Evolutionary conservation across 1,140 invertebrate species (phyloP), one percentile per base, ranked within the genome.

Genomic region (Dryas iulia): DNA sequence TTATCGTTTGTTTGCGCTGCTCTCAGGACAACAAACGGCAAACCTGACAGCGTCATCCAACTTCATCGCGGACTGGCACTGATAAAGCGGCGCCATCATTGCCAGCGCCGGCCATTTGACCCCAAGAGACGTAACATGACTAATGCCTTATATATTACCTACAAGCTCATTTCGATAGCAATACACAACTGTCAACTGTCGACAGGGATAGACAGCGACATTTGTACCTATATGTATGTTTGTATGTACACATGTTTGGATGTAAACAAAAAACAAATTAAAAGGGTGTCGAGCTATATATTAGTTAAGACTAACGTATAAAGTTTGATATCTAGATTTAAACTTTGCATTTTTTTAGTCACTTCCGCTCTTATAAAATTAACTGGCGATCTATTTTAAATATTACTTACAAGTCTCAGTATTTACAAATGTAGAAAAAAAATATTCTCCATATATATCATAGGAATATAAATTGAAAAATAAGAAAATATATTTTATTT

Each of bases 31-130:
- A 81, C 72, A 82, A 76, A 78, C 71, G 66, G 62, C 61, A 74
- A 67, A 71, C 63, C 78, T 81, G 78, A 85, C 78, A 83, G 73
- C 68, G 70, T 74, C 78, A 88, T 86, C 79, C 76, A 83, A 81
- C 79, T 82, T 82, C 78, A 84, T 83, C 79, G 67, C 69, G 69
- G 54, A 69, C 74, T 83, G 85, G 79, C 85, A 87, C 77, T 86
- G 85, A 87, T 79, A 81, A 86, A 87, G 81, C 78, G 76, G 60
- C 69, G 74, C 69, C 82, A 78, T 81, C 80, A 79, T 74, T 78
- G 76, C 69, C 76, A 76, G 67, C 69, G 74, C 64, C 72, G 71
- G 62, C 72, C 76, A 74, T 76, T 75, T 81, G 81, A 81, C 83
- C 83, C 77, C 77, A 71, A 73, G 65, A 76, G 67, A 73, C 74